Evolutionary conservation across 2,113 vertebrate species (phyloP), one percentile per base, ranked within the genome.

Genomic region (Spheniscus mendiculus): DNA sequence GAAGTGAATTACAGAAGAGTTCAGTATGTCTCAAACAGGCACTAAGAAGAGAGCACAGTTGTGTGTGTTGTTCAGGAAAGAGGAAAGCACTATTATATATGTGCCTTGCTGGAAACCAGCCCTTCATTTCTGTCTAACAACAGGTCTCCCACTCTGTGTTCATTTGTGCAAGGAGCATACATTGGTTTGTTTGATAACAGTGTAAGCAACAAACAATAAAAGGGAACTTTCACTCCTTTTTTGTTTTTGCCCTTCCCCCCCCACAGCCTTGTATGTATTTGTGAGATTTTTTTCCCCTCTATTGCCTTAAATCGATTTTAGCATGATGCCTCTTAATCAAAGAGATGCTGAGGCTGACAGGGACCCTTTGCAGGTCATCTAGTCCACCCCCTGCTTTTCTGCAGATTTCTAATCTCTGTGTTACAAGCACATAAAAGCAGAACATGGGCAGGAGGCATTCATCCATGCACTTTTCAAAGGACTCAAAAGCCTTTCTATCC

Each of bases 61-160:
- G 45, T 67, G 12, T 23, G 40, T 44, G 56, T 8, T 93, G 59
- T 23, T 96, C 65, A 71, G 74, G 58, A 76, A 63, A 67, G 25
- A 87, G 62, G 36, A 89, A 85, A 95, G 61, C 1, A 2, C 38
- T 65, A 22, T 88, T 86, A 74, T 76, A 20, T 30, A 34, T 23
- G 27, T 80, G 63, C 83, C 76, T 90, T 81, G 92, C 95, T 96
- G 87, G 93, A 97, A 94, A 94, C 29, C 62, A 95, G 83, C 45
- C 73, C 59, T 78, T 96, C 52, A 47, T 93, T 94, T 85, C 66
- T 73, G 80, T 72, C 91, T 77, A 87, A 89, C 82, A 94, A 94
- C 73, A 89, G 71, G 34, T 72, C 78, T 92, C 87, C n/a, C 27
- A 12, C 62, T 49, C 85, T 52, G 16, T 5, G 14, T 49, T 84